Evolutionary conservation across 2,797 vertebrate genomes (phyloP), one percentile per base, ranked within the genome.

Genomic region (Chaetophractus vellerosus): DNA sequence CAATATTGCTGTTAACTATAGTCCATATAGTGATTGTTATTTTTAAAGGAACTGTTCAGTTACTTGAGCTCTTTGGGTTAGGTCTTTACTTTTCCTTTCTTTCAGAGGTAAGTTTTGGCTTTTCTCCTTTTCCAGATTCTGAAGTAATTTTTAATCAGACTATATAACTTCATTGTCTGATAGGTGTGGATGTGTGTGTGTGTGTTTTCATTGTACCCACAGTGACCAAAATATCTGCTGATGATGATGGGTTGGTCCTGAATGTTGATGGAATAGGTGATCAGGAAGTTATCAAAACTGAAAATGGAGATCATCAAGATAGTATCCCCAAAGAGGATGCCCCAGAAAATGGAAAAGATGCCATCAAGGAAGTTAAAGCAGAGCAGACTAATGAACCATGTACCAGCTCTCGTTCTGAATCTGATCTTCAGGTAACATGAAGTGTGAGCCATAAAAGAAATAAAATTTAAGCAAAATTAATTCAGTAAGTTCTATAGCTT

Each of bases 371-470:
- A 61, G 96, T 96, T 45, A 98, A 97, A 63, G 57, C 0, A 0
- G 97, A 97, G 26, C 98, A 97, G 80, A 91, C 72, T 4, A 98
- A 87, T 5, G 97, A 98, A 14, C 98, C 98, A 2, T 98, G 98
- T 79, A 97, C 98, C 74, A 98, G 98, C 93, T 98, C 98, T 82
- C 97, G 97, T 3, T 97, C 97, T 86, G 95, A 97, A 55, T 95
- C 97, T 52, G 78, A 45, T 95, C 88, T 89, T 1, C 97, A 98
- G 98, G 98, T 98, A 98, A 97, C 9, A 0, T 66, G 45, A 94
- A 61, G 5, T 66, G 31, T 36, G 87, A 79, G 41, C 74, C n/a
- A 4, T 61, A 38, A 82, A 61, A 52, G 31, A 85, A 82, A 69
- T 4, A 83, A 24, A 59, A 16, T 26, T 33, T 63, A 69, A 93